phyloP scores from a whole-genome alignment of 2,888 invertebrate genomes.

The Temnothorax unifasciatus region DNA sequence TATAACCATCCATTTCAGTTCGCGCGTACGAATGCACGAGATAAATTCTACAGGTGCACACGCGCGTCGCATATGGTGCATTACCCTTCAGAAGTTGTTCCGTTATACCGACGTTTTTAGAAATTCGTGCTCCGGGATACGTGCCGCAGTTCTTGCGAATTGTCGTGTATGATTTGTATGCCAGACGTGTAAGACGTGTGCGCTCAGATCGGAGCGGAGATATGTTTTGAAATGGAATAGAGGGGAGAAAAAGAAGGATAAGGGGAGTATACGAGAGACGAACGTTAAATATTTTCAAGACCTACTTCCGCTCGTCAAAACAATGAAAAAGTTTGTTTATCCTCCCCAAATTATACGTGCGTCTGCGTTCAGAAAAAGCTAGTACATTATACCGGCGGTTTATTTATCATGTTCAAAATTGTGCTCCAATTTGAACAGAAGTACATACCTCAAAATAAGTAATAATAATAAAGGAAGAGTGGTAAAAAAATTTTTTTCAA shows the following conservation, averaged over 20 bases:
- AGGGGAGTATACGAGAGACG: background rate
- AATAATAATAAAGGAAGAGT: background rate
- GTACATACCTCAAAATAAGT: background rate
- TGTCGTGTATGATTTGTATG: conserved; percentile 16
- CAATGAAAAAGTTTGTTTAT: conserved; percentile 22
- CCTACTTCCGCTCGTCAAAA: background rate
- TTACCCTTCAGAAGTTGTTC: conserved; percentile 3
- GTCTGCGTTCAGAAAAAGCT: background rate
- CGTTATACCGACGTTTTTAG: conserved; percentile 33
- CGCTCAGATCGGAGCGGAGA: background rate
- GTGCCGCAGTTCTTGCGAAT: background rate
- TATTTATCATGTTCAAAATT: conserved; percentile 5
- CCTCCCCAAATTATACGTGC: background rate
- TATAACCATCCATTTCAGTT: background rate
- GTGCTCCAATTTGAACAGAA: background rate
- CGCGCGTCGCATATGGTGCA: background rate
- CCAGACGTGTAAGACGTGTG: background rate
- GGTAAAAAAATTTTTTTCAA: background rate
- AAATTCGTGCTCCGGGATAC: background rate
- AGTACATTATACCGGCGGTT: background rate
- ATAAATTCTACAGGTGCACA: conserved; percentile 12
- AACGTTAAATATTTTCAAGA: conserved; percentile 24
- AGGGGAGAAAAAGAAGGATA: background rate
- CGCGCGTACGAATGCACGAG: background rate
- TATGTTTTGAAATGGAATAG: background rate